Conservation (phyloP, 1,140 invertebrate genomes). For the Calephelis nemesis region DNA sequence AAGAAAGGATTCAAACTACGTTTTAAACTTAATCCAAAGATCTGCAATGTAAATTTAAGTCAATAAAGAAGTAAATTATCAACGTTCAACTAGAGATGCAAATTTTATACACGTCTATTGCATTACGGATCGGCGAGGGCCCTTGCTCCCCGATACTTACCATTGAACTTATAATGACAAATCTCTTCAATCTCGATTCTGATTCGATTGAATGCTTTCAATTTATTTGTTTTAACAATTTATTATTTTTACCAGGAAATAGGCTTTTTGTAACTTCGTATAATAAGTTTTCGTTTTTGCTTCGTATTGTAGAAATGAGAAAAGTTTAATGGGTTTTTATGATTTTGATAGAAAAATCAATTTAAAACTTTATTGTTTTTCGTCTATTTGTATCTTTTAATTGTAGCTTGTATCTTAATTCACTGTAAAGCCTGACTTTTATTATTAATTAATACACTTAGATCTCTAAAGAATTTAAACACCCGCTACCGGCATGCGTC, state of each 20-base stretch:
- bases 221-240: slow-evolving; percentile 18
- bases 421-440: no score
- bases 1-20: slow-evolving; percentile 7
- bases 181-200: slow-evolving; percentile 14
- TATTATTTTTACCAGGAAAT: slow-evolving; percentile 12
- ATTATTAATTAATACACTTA: no score
- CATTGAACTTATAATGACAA: slow-evolving; percentile 14
- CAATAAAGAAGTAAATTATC: slow-evolving; percentile 35
- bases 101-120: slow-evolving; percentile 31
- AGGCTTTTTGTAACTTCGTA: slow-evolving; percentile 7
- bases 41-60: slow-evolving; percentile 39
- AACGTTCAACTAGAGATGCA: slow-evolving; percentile 33
- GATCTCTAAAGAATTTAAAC: no score
- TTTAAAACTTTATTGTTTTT: slow-evolving; percentile 7
- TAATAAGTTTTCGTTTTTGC: slow-evolving; percentile 12
- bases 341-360: slow-evolving; percentile 11
- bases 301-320: slow-evolving; percentile 15
- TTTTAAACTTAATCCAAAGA: slow-evolving; percentile 28
- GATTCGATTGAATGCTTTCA: slow-evolving; percentile 14
- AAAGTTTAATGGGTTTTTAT: slow-evolving; percentile 17
- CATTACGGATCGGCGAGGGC: slow-evolving; percentile 9
- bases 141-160: slow-evolving; percentile 4
- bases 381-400: background rate
- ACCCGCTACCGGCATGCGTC: no score
- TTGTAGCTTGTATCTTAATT: no score